Conservation (phyloP, 2,113 vertebrate species). For the Thamnophis sirtalis region DNA sequence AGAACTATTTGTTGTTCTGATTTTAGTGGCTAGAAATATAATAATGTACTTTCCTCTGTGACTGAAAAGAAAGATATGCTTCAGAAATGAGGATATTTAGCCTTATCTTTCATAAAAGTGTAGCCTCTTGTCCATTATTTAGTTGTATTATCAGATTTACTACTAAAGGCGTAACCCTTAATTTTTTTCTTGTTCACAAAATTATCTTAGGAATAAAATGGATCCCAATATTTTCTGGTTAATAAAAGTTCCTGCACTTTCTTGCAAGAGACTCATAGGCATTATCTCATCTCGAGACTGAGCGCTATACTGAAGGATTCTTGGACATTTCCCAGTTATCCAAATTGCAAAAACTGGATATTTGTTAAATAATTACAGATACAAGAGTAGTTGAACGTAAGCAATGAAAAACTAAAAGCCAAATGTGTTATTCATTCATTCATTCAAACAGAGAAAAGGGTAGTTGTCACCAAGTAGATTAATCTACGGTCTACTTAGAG, state of each 20-base stretch:
- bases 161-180: slow-evolving; percentile 69
- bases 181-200: background rate
- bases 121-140: background rate
- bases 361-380: background rate
- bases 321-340: background rate
- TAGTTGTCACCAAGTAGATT: background rate
- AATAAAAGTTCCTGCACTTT: background rate
- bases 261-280: no score
- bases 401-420: background rate
- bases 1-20: no score
- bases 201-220: slow-evolving; percentile 13
- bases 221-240: background rate
- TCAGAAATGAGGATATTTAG: background rate
- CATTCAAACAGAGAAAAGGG: background rate
- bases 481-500: background rate
- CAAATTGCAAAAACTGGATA: background rate
- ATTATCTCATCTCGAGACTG: background rate
- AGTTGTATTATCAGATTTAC: background rate
- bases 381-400: background rate
- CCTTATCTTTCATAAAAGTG: background rate
- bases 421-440: background rate
- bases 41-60: background rate
- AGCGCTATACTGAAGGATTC: background rate
- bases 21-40: background rate
- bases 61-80: background rate